Evolutionary conservation across 2,888 invertebrate species (phyloP).

Genomic region (Sinelater perroti): DNA sequence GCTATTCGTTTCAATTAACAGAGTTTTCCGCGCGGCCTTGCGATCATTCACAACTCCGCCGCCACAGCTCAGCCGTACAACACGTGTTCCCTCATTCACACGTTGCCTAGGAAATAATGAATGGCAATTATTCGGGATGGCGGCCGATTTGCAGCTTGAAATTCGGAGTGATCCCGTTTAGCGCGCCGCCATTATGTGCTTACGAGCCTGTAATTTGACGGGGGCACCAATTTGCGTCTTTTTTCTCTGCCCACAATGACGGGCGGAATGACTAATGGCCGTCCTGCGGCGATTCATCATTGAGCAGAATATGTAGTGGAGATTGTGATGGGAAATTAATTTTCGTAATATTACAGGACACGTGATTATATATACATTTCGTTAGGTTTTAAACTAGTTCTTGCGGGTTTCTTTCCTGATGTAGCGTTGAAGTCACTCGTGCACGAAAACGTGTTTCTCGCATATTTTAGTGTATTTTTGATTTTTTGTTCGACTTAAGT

Average conservation of each 20-base stretch:
- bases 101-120: slow-evolving; percentile 13
- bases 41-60: not conserved
- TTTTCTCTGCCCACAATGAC: slow-evolving; percentile 18
- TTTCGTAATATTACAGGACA: too few relatives aligned
- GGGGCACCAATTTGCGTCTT: slow-evolving; percentile 9
- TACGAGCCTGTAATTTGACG: slow-evolving; percentile 23
- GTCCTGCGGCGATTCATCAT: not conserved
- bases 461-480: too few relatives aligned
- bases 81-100: slow-evolving; percentile 20
- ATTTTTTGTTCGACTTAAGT: too few relatives aligned
- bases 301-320: too few relatives aligned
- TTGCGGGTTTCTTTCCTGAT: too few relatives aligned
- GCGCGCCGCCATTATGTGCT: slow-evolving; percentile 19
- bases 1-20: not conserved
- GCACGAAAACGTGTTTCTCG: too few relatives aligned
- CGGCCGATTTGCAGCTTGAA: slow-evolving; percentile 6
- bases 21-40: slow-evolving; percentile 1
- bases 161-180: slow-evolving; percentile 8
- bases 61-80: slow-evolving; percentile 1
- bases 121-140: slow-evolving; percentile 20
- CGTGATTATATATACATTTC: too few relatives aligned
- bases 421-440: too few relatives aligned
- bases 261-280: slow-evolving; percentile 15
- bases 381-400: too few relatives aligned
- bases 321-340: too few relatives aligned